Conservation (phyloP, 1,140 invertebrate species). For the Ganaspis sp. region DNA sequence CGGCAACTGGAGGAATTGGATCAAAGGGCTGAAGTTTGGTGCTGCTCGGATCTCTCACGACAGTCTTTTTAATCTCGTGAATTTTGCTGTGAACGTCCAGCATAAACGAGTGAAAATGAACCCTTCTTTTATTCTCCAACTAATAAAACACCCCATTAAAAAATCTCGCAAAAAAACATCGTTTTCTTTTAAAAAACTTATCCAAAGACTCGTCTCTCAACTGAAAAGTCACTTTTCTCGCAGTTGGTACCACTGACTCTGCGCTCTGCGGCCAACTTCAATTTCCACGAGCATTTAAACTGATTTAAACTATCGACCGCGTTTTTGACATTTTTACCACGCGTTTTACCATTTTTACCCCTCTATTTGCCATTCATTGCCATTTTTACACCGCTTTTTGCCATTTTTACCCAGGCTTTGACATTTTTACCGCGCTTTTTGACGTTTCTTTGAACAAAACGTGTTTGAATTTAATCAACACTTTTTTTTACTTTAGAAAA, state of each 20-base stretch:
- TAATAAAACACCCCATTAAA: constrained; percentile 47
- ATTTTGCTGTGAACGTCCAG: constrained; percentile 93
- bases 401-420: too few relatives aligned
- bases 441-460: too few relatives aligned
- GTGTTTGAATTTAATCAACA: too few relatives aligned
- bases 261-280: too few relatives aligned
- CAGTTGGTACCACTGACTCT: too few relatives aligned
- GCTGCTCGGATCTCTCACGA: constrained; percentile 81
- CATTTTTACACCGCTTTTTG: too few relatives aligned
- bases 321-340: too few relatives aligned
- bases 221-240: constrained; percentile 59
- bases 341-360: too few relatives aligned
- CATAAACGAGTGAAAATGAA: constrained; percentile 99
- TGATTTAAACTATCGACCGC: too few relatives aligned
- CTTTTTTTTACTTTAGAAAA: constrained; percentile 3
- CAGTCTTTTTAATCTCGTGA: constrained; percentile 86
- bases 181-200: constrained; percentile 3
- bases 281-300: too few relatives aligned
- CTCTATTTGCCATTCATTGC: too few relatives aligned
- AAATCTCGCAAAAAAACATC: neutral
- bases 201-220: constrained; percentile 42
- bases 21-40: constrained; percentile 89
- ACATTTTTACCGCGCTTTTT: too few relatives aligned
- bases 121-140: constrained; percentile 85
- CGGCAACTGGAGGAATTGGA: constrained; percentile 95